phyloP scores from a whole-genome alignment of 2,797 vertebrate genomes.

The Sebastes glaucus region DNA sequence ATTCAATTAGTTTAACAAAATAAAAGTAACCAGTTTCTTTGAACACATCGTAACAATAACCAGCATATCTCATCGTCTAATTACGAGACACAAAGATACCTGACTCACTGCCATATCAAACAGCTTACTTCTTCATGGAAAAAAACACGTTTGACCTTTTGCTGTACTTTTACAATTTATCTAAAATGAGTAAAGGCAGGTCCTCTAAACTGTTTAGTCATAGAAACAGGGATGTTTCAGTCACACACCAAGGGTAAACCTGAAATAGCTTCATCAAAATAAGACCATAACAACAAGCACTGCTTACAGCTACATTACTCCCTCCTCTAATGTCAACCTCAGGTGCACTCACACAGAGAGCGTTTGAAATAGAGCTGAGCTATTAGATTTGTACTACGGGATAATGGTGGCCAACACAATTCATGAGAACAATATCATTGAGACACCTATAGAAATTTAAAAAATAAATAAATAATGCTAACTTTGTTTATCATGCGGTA shows the following conservation, averaged over 20 bases:
- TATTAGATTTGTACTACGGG: too few species aligned
- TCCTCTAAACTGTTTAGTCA: not conserved
- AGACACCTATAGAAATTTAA: too few species aligned
- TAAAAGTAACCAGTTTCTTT: not conserved
- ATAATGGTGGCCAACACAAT: not conserved
- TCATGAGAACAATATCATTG: not conserved
- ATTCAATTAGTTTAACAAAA: not conserved
- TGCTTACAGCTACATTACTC: not conserved
- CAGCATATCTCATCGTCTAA: not conserved
- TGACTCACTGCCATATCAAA: not conserved
- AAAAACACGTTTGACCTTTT: not conserved
- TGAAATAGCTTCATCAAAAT: slow-evolving; percentile 18
- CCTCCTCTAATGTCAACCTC: not conserved
- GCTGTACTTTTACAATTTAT: not conserved
- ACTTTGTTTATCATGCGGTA: not conserved
- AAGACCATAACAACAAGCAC: not conserved
- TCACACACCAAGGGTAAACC: not conserved
- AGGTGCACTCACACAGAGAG: not conserved
- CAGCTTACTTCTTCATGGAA: not conserved
- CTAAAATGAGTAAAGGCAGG: not conserved
- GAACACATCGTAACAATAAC: not conserved
- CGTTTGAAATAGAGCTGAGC: not conserved
- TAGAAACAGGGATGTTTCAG: not conserved
- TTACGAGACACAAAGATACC: too few species aligned
- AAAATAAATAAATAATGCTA: too few species aligned